Conservation (phyloP, 2,888 invertebrate species). For the Melanostoma scalare region DNA sequence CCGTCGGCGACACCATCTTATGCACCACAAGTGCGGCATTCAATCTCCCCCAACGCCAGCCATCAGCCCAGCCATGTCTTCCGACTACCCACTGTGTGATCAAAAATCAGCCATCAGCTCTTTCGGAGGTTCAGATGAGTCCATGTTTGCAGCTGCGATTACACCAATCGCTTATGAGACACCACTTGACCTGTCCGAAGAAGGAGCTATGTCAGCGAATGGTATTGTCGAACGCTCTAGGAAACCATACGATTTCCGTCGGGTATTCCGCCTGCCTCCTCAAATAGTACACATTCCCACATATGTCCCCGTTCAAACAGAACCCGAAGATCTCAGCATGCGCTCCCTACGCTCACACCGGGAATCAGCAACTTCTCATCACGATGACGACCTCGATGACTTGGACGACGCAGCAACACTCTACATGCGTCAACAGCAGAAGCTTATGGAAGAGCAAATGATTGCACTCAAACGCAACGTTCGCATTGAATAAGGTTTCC, state of each 20-base stretch:
- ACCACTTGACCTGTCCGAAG: slow-evolving; percentile 82
- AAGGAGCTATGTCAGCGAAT: slow-evolving; percentile 80
- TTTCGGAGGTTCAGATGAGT: slow-evolving; percentile 80
- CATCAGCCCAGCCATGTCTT: slow-evolving; percentile 78
- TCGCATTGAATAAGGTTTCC: slow-evolving; percentile 68
- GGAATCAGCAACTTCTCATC: slow-evolving; percentile 75
- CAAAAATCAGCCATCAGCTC: slow-evolving; percentile 80
- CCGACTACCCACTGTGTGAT: slow-evolving; percentile 78
- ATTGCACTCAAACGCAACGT: slow-evolving; percentile 67
- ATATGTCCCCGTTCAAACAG: slow-evolving; percentile 91
- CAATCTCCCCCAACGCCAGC: slow-evolving; percentile 80
- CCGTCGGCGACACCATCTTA: slow-evolving; percentile 92
- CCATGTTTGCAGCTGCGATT: slow-evolving; percentile 72
- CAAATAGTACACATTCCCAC: slow-evolving; percentile 80
- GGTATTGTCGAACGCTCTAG: slow-evolving; percentile 78
- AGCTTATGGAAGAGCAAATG: slow-evolving; percentile 72
- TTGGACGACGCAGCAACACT: slow-evolving; percentile 83
- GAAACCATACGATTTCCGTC: slow-evolving; percentile 83
- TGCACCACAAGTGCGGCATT: slow-evolving; percentile 91
- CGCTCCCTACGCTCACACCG: slow-evolving; percentile 81
- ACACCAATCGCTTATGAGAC: slow-evolving; percentile 75
- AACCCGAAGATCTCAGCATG: slow-evolving; percentile 95
- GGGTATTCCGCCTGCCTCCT: slow-evolving; percentile 83
- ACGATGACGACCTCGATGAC: slow-evolving; percentile 84
- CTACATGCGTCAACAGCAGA: slow-evolving; percentile 82